A percentile compares a stretch with the other conserved stretches of the same genome.
These are phyloP conservation scores for Oligia strigilis DNA, from an alignment of 2,888 invertebrate species.

Conservation along the genomic window DNA sequence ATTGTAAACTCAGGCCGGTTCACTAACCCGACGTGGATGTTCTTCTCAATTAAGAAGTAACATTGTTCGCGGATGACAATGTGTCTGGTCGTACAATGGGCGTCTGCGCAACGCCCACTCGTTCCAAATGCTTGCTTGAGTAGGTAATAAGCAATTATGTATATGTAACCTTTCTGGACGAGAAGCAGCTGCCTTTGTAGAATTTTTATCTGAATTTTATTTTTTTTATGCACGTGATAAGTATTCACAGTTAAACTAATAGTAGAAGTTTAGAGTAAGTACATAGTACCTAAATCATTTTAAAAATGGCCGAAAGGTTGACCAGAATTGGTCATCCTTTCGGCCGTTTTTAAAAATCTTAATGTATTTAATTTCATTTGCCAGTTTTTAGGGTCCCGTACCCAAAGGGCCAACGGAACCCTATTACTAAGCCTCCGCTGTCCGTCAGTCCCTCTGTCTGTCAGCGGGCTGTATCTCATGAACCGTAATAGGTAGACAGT, in stretches of 20 bases:
- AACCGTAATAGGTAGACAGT: background rate
- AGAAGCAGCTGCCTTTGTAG: slow-evolving; percentile 35
- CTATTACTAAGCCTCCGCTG: background rate
- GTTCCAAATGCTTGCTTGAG: slow-evolving; percentile 56
- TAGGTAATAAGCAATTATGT: slow-evolving; percentile 41
- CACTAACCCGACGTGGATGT: slow-evolving; percentile 56
- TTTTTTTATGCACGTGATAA: background rate
- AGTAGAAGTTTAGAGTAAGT: background rate
- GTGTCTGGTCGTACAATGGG: slow-evolving; percentile 65
- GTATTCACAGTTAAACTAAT: background rate
- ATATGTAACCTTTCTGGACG: slow-evolving; percentile 29
- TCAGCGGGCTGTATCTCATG: background rate
- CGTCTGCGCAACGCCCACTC: slow-evolving; percentile 64
- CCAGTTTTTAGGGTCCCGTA: background rate
- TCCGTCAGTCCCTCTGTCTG: background rate
- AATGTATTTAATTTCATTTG: background rate
- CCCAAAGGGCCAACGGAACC: background rate
- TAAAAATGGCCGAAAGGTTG: too few species aligned
- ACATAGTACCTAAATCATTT: background rate
- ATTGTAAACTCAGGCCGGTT: slow-evolving; percentile 40
- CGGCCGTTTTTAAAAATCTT: too few species aligned
- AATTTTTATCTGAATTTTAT: slow-evolving; percentile 10
- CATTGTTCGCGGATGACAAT: slow-evolving; percentile 68
- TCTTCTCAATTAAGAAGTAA: slow-evolving; percentile 69
- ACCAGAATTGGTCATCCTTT: background rate